These are phyloP conservation scores for Strigamia crassipes DNA, from an alignment of 2,888 invertebrate genomes.

Conservation along the genomic window DNA sequence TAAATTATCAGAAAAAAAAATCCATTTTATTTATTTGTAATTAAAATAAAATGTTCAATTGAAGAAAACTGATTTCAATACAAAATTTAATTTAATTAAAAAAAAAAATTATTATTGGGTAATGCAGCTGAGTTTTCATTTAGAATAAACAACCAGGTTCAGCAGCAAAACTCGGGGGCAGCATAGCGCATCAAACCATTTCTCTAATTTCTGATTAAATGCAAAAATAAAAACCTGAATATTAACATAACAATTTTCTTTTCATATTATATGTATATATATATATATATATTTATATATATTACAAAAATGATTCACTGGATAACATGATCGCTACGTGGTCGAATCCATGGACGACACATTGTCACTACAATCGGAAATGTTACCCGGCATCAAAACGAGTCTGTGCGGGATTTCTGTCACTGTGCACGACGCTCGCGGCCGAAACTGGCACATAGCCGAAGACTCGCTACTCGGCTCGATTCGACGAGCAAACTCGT, in stretches of 20 bases:
- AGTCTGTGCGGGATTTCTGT: conserved; percentile 1
- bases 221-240: neutral
- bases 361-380: neutral
- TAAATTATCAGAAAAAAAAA: too few relatives aligned
- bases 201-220: neutral
- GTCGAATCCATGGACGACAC: neutral
- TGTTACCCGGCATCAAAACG: neutral
- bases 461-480: neutral
- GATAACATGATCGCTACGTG: neutral
- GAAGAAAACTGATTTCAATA: too few relatives aligned
- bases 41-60: too few relatives aligned
- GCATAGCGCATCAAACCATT: neutral
- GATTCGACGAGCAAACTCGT: neutral
- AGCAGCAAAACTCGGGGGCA: neutral
- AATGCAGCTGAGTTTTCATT: too few relatives aligned
- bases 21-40: too few relatives aligned
- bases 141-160: too few relatives aligned
- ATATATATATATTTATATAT: too few relatives aligned
- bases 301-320: too few relatives aligned
- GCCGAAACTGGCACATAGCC: neutral
- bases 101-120: too few relatives aligned
- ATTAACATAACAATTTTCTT: neutral
- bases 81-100: too few relatives aligned
- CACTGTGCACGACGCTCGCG: neutral
- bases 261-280: too few relatives aligned